phyloP scores from a whole-genome alignment of 1,140 invertebrate species.

The Ceratitis capitata region DNA sequence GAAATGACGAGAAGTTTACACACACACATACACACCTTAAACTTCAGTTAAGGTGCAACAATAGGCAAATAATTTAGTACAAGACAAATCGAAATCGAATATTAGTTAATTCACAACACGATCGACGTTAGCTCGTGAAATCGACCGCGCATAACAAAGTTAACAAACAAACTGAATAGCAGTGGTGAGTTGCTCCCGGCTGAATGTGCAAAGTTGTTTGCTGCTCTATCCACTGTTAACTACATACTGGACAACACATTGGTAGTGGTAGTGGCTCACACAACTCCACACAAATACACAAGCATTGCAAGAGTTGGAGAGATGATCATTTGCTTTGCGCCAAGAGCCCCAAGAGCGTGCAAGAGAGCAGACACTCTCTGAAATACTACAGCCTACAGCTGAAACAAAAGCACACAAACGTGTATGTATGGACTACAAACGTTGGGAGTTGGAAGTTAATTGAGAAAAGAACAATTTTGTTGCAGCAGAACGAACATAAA shows the following conservation, averaged over 20 bases:
- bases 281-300: neutral
- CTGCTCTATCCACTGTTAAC: neutral
- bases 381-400: neutral
- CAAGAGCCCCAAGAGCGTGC: neutral
- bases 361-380: neutral
- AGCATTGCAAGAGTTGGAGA: neutral
- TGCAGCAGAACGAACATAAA: neutral
- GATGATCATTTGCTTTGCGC: neutral
- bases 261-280: neutral
- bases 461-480: neutral
- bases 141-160: constrained; percentile 27
- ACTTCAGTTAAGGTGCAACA: neutral
- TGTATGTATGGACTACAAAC: neutral
- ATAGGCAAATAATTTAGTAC: neutral
- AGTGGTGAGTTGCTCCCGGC: neutral
- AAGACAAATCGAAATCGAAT: neutral
- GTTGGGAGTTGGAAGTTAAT: neutral
- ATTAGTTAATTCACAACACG: neutral
- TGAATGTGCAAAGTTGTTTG: neutral
- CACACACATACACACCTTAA: neutral
- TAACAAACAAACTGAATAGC: constrained; percentile 22
- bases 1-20: neutral
- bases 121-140: neutral
- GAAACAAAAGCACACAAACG: neutral
- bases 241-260: neutral